Conservation (phyloP, 2,113 vertebrate genomes). For the Uropsilus gracilis region DNA sequence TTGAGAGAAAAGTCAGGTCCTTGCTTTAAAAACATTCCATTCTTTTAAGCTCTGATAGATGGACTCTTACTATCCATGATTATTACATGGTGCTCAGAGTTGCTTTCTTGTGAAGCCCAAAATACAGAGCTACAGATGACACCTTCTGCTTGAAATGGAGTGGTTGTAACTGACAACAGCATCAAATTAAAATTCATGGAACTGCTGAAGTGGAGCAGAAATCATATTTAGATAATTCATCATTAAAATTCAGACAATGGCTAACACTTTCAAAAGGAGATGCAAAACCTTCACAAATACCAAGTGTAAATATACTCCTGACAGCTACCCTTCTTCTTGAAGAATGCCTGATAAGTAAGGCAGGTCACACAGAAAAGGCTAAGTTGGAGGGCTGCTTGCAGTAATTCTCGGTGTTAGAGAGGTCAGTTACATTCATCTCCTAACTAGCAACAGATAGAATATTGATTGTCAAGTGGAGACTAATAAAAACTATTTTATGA, state of each 20-base stretch:
- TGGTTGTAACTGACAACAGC: not conserved
- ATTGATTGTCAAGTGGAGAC: not conserved
- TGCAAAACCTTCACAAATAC: not conserved
- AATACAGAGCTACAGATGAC: not conserved
- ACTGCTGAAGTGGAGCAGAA: slow-evolving; percentile 14
- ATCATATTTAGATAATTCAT: slow-evolving; percentile 27
- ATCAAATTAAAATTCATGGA: slow-evolving; percentile 41
- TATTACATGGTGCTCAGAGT: not conserved
- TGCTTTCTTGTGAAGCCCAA: not conserved
- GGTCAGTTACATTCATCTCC: not conserved
- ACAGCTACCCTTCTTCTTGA: not conserved
- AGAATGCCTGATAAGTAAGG: not conserved
- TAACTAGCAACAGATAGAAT: not conserved
- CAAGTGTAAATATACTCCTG: not conserved
- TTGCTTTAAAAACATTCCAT: not conserved
- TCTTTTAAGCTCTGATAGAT: not conserved
- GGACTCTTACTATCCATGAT: not conserved
- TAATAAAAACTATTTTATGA: slow-evolving; percentile 30
- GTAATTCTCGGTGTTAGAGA: not conserved
- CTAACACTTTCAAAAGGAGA: not conserved
- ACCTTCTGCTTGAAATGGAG: slow-evolving; percentile 12
- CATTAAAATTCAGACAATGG: slow-evolving; percentile 53
- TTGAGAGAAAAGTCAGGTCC: not conserved
- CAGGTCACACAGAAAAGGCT: not conserved
- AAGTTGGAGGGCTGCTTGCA: not conserved